These are phyloP conservation scores for Apocheima hispidaria DNA, from an alignment of 2,888 invertebrate species.

Conservation along the genomic window DNA sequence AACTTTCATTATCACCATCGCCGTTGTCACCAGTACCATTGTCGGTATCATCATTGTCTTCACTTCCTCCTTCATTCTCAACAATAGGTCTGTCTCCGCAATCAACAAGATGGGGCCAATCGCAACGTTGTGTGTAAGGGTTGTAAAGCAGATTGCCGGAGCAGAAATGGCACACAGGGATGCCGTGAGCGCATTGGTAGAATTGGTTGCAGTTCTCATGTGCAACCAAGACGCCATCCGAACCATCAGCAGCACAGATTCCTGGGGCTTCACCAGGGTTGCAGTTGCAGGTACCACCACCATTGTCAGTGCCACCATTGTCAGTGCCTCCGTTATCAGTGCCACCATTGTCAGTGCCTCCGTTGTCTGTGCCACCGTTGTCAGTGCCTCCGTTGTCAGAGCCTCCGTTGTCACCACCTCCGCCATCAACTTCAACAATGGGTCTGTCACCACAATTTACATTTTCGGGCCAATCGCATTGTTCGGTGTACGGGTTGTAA, in stretches of 20 bases:
- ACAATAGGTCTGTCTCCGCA: constrained; percentile 53
- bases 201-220: constrained; percentile 58
- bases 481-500: constrained; percentile 48
- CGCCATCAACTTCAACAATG: constrained; percentile 34
- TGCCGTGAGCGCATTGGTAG: constrained; percentile 54
- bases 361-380: constrained; percentile 15
- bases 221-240: constrained; percentile 54
- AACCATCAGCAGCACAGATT: constrained; percentile 51
- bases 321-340: constrained; percentile 11
- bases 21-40: constrained; percentile 8
- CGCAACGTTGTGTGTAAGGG: constrained; percentile 51
- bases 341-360: constrained; percentile 5
- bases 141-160: constrained; percentile 53
- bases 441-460: constrained; percentile 53
- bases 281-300: constrained; percentile 40
- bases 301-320: constrained; percentile 15
- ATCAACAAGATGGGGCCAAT: constrained; percentile 57
- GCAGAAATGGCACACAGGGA: constrained; percentile 51
- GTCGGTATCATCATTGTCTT: constrained; percentile 6
- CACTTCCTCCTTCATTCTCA: constrained; percentile 25
- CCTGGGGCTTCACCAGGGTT: constrained; percentile 49
- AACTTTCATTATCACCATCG: constrained; percentile 15
- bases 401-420: constrained; percentile 13
- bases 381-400: constrained; percentile 18
- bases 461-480: constrained; percentile 55